Conservation (phyloP, 2,113 vertebrate species). For the Lagenorhynchus albirostris region DNA sequence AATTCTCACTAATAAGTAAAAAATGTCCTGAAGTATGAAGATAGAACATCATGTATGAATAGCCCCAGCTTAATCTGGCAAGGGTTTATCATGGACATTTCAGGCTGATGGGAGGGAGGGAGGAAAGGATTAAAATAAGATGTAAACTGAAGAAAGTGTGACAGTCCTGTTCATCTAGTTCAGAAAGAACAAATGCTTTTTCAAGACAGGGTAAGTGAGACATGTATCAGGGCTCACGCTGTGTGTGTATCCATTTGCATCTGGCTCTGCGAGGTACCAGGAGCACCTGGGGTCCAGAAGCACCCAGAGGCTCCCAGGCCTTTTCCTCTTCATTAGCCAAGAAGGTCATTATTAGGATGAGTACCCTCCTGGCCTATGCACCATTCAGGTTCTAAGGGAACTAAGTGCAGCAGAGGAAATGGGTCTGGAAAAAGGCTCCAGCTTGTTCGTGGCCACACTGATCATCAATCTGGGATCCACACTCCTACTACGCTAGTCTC, state of each 20-base stretch:
- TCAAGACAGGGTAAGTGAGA: background rate
- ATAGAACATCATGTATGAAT: background rate
- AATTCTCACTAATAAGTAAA: constrained; percentile 4
- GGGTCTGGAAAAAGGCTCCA: background rate
- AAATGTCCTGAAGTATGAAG: background rate
- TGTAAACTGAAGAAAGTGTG: background rate
- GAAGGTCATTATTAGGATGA: background rate
- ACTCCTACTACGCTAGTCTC: background rate
- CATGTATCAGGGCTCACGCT: accelerated
- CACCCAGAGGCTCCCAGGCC: background rate
- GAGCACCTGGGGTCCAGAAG: background rate
- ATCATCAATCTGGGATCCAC: background rate
- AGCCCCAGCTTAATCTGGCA: background rate
- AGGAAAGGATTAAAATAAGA: background rate
- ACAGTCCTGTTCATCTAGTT: background rate
- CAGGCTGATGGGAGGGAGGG: background rate
- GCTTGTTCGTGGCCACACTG: background rate
- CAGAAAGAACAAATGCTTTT: background rate
- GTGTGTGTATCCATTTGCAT: background rate
- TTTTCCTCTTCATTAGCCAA: background rate
- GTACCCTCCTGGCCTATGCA: background rate
- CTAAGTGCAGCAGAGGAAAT: background rate
- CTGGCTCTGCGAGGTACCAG: background rate
- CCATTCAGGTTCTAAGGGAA: background rate
- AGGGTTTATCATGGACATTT: background rate